Evolutionary conservation across 2,888 invertebrate genomes (phyloP), one percentile per base, ranked within the genome.

Genomic region (Tanytarsus gracilentus): DNA sequence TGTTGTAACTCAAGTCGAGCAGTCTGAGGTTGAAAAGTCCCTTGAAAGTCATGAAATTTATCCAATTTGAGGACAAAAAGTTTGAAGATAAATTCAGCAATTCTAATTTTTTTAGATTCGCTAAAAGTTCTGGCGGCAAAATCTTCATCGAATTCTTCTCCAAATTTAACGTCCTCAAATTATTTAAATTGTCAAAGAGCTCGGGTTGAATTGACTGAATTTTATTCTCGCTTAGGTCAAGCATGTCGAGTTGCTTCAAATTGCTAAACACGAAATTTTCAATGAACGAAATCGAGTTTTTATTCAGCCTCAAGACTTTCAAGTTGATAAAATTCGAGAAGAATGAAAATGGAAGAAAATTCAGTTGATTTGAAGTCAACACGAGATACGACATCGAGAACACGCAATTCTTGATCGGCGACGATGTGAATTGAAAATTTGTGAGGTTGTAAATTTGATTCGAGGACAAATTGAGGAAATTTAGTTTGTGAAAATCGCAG

Each of bases 331-430:
- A 60, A 33, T 60, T 60, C 6, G 60, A 49, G 39, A 60, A 60
- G 50, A 60, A 60, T 39, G 60, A 60, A 21, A 60, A 60, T 25
- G 60, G 60, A 60, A 60, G 60, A 27, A 60, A 60, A 60, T 60
- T 60, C 33, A 60, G 50, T 50, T 60, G 49, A 50, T 60, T 60
- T 26, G 29, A 29, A 4, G 60, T 60, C 33, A 60, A 18, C 16
- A 60, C 36, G 5, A 60, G 27, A 50, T 60, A 60, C 16, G 49
- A 50, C 60, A 60, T 50, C 4, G 60, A 60, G 16, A 60, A 50
- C 2, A 60, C 60, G 29, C 60, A 60, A 33, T 60, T 60, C 26
- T 60, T 60, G 8, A 60, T 60, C 8, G 60, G 50, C 4, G 40
- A n/a, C 16, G 60, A 60, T 1, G 60, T 25, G 36, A 60, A 60